Evolutionary conservation across 2,888 invertebrate genomes (phyloP), one percentile per base, ranked within the genome.

Genomic region (Drosophila rellima): DNA sequence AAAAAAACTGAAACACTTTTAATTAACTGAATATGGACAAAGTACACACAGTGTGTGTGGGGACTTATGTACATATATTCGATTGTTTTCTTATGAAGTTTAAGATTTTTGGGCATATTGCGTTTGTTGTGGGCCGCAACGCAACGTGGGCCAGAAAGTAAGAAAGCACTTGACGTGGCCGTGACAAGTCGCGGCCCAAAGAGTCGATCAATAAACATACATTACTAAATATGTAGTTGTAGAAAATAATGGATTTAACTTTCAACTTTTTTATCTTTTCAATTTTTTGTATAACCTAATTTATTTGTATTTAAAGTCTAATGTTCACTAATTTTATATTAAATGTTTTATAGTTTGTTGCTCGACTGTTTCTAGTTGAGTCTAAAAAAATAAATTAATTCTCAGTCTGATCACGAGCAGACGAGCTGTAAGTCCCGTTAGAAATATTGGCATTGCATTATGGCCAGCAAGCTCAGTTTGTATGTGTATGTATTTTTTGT

Each of bases 1-100:
- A 45, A 37, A 20, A 59, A 74, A 42, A 35, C n/a, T 73, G 29
- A 44, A 56, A 45, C 82, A 79, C 82, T 82, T 81, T 89, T 82
- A 82, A 89, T 82, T 82, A 84, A 89, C 89, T 70, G 66, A 85
- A 82, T 75, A 76, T 80, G 76, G 76, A 23, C 45, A 69, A 61
- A 59, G 62, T 62, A 35, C 37, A 62, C 37, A 70, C 23, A 60
- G 66, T 86, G 80, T 83, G 83, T 84, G 70, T 68, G 75, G 54
- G 39, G 31, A 39, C 45, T 67, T 59, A 20, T 10, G 48, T 52
- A 39, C 45, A 64, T 59, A 20, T 10, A 52, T 52, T 42, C 57
- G 20, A 74, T 64, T 45, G 50, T 47, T 65, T 50, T 57, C 20
- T 23, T 57, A 52, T 47, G 55, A 54, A 51, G 48, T 52, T 42